Conservation (phyloP, 2,888 invertebrate species). For the Anoplius nigerrimus region DNA sequence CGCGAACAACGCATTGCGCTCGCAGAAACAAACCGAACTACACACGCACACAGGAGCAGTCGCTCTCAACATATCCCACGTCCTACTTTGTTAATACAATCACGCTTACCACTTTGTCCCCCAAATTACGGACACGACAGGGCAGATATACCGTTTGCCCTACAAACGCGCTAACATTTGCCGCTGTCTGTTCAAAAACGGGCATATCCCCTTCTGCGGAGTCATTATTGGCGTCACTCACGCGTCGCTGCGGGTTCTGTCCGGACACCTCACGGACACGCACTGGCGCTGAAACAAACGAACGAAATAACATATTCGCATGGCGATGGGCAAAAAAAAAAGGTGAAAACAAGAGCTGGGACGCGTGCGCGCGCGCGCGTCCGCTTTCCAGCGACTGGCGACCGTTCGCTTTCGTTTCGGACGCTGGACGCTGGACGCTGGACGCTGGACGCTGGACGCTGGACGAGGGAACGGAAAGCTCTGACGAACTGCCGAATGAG, state of each 20-base stretch:
- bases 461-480: neutral
- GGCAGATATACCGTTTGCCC: conserved; percentile 73
- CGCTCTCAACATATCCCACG: too few species aligned
- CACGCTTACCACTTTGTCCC: conserved; percentile 70
- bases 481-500: too few species aligned
- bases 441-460: neutral
- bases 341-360: too few species aligned
- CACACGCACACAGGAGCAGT: too few species aligned
- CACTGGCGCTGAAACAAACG: conserved; percentile 45
- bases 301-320: conserved; percentile 19
- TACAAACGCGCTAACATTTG: conserved; percentile 70
- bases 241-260: conserved; percentile 35
- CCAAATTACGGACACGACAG: conserved; percentile 69
- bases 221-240: conserved; percentile 50
- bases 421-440: neutral
- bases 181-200: conserved; percentile 70
- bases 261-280: conserved; percentile 46
- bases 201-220: conserved; percentile 59
- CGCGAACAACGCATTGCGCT: too few species aligned
- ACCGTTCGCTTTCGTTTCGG: neutral
- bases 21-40: too few species aligned
- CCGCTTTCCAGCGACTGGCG: neutral
- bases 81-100: neutral
- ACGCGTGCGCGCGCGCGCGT: neutral
- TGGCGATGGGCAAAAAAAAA: conserved; percentile 17